Evolutionary conservation across 1,140 invertebrate genomes (phyloP).

Genomic region (Drosophila santomea): DNA sequence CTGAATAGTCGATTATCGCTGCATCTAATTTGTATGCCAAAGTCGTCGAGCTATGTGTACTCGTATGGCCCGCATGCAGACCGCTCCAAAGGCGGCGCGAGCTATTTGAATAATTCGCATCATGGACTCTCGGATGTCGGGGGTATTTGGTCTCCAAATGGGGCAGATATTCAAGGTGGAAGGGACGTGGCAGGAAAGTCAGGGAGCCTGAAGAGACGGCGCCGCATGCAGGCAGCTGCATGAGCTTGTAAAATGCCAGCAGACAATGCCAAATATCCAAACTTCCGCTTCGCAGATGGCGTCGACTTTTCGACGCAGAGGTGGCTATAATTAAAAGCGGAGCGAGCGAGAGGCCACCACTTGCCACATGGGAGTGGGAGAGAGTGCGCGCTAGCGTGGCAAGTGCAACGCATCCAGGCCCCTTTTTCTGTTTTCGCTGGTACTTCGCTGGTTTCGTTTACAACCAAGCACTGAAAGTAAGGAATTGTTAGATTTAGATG

Average conservation of each 20-base stretch:
- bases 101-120: slow-evolving; percentile 72
- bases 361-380: not conserved
- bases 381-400: slow-evolving; percentile 3
- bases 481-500: not conserved
- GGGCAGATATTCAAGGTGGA: slow-evolving; percentile 9
- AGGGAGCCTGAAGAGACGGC: not conserved
- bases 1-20: slow-evolving; percentile 63
- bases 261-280: slow-evolving; percentile 74
- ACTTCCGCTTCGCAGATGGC: slow-evolving; percentile 63
- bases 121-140: slow-evolving; percentile 43
- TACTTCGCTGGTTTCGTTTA: slow-evolving; percentile 11
- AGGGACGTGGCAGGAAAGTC: not conserved
- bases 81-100: slow-evolving; percentile 46
- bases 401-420: slow-evolving; percentile 33
- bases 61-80: slow-evolving; percentile 27
- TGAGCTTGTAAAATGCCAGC: slow-evolving; percentile 48
- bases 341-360: not conserved
- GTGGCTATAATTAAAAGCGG: slow-evolving; percentile 68
- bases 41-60: slow-evolving; percentile 7
- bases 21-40: slow-evolving; percentile 60
- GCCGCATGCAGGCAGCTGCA: slow-evolving; percentile 52
- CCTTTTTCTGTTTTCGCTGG: slow-evolving; percentile 40
- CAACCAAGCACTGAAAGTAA: not conserved
- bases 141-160: slow-evolving; percentile 27
- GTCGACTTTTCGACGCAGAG: slow-evolving; percentile 38